These are phyloP conservation scores for Parelbella ahira DNA, from an alignment of 2,888 invertebrate genomes.

Conservation along the genomic window DNA sequence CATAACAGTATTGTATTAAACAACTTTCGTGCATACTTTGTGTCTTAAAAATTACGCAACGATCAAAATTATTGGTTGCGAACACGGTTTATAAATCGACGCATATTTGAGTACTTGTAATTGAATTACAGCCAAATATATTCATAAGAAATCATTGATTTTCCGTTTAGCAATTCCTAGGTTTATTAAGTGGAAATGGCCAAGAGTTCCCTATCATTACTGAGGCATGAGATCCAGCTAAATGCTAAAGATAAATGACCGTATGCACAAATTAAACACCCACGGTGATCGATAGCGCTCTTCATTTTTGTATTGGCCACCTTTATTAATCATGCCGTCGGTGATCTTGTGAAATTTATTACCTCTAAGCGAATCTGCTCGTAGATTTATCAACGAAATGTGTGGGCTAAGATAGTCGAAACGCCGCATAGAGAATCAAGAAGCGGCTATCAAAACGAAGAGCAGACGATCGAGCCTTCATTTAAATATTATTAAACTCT, in stretches of 20 bases:
- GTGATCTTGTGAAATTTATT: conserved; percentile 78
- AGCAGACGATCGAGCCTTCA: too few relatives aligned
- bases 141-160: conserved; percentile 16
- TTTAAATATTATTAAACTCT: too few relatives aligned
- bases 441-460: conserved; percentile 13
- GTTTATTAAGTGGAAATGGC: conserved; percentile 16
- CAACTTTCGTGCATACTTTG: neutral
- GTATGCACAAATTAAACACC: conserved; percentile 73
- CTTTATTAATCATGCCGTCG: conserved; percentile 71
- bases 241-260: conserved; percentile 70
- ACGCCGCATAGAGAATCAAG: conserved; percentile 27
- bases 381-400: conserved; percentile 74
- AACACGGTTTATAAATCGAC: neutral
- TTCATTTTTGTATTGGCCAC: conserved; percentile 68
- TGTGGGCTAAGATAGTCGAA: conserved; percentile 57
- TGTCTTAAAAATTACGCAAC: conserved; percentile 8
- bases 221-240: conserved; percentile 46
- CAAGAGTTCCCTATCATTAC: conserved; percentile 52
- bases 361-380: conserved; percentile 76
- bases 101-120: conserved; percentile 9
- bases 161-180: conserved; percentile 17
- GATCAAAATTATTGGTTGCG: neutral
- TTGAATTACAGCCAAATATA: conserved; percentile 22
- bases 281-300: conserved; percentile 74
- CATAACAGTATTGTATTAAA: conserved; percentile 11